Conservation (phyloP, 2,797 vertebrate genomes). For the Cercopithecus mitis region DNA sequence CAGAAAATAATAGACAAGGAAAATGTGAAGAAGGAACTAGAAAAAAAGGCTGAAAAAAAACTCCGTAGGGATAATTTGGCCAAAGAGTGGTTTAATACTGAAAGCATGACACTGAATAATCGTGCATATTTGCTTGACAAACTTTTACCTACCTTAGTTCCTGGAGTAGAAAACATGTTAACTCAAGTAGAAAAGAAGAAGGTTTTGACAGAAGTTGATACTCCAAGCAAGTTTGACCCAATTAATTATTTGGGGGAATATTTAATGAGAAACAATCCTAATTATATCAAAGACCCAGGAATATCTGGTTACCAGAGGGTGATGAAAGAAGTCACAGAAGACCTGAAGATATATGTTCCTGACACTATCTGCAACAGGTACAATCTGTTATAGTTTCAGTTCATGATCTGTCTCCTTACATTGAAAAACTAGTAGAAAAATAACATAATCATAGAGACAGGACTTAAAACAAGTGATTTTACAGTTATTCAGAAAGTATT, state of each 20-base stretch:
- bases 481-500: slow-evolving; percentile 15
- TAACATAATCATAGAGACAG: background rate
- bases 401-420: background rate
- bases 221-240: slow-evolving; percentile 83
- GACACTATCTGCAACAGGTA: slow-evolving; percentile 82
- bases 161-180: slow-evolving; percentile 81
- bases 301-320: slow-evolving; percentile 82
- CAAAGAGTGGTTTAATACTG: slow-evolving; percentile 83
- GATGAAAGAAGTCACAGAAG: slow-evolving; percentile 77
- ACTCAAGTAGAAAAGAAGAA: slow-evolving; percentile 82
- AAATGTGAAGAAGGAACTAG: slow-evolving; percentile 65
- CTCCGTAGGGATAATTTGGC: slow-evolving; percentile 78
- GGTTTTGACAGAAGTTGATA: slow-evolving; percentile 70
- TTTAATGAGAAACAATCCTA: slow-evolving; percentile 86
- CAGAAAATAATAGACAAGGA: slow-evolving; percentile 72
- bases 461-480: background rate
- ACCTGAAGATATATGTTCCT: slow-evolving; percentile 79
- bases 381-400: slow-evolving; percentile 29
- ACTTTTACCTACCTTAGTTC: slow-evolving; percentile 85
- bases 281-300: slow-evolving; percentile 45
- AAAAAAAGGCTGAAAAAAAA: slow-evolving; percentile 74
- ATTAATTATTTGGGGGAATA: slow-evolving; percentile 89
- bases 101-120: slow-evolving; percentile 74
- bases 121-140: slow-evolving; percentile 85
- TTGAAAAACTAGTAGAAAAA: slow-evolving; percentile 38